A percentile compares a stretch with the other conserved stretches of the same genome.
These are phyloP conservation scores for Rhabdomys pumilio DNA, from an alignment of 2,797 vertebrate species.

Conservation along the genomic window DNA sequence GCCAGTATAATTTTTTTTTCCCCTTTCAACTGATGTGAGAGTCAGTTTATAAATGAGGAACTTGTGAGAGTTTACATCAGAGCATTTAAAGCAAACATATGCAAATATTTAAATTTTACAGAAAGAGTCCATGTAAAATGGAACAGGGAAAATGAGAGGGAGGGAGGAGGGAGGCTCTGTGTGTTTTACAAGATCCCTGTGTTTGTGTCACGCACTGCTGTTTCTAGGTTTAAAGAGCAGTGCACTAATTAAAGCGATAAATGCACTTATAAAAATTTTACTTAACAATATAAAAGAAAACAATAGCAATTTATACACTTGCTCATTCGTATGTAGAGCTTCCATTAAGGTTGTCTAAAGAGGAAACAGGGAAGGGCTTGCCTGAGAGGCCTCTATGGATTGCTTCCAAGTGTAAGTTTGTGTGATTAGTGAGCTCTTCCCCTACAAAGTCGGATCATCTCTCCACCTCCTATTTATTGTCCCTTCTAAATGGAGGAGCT, in stretches of 20 bases:
- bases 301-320: slow-evolving; percentile 61
- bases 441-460: not conserved
- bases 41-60: slow-evolving; percentile 71
- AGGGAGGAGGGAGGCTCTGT: not conserved
- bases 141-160: slow-evolving; percentile 19
- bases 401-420: slow-evolving; percentile 57
- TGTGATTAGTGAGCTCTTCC: slow-evolving; percentile 36
- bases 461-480: not conserved
- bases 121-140: slow-evolving; percentile 12
- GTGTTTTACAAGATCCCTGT: slow-evolving; percentile 48
- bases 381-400: not conserved
- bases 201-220: slow-evolving; percentile 48
- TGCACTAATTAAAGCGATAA: slow-evolving; percentile 51
- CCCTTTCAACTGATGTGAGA: slow-evolving; percentile 27
- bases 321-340: slow-evolving; percentile 5
- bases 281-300: slow-evolving; percentile 56
- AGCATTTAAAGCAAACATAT: slow-evolving; percentile 68
- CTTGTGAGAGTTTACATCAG: slow-evolving; percentile 71
- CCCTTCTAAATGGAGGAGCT: slow-evolving; percentile 8
- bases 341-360: slow-evolving; percentile 28
- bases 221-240: slow-evolving; percentile 62
- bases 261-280: slow-evolving; percentile 64
- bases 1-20: not conserved
- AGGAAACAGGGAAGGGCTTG: slow-evolving; percentile 9
- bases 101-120: slow-evolving; percentile 73